phyloP scores from a whole-genome alignment of 2,888 invertebrate species.

The Camptogramma bilineatum region DNA sequence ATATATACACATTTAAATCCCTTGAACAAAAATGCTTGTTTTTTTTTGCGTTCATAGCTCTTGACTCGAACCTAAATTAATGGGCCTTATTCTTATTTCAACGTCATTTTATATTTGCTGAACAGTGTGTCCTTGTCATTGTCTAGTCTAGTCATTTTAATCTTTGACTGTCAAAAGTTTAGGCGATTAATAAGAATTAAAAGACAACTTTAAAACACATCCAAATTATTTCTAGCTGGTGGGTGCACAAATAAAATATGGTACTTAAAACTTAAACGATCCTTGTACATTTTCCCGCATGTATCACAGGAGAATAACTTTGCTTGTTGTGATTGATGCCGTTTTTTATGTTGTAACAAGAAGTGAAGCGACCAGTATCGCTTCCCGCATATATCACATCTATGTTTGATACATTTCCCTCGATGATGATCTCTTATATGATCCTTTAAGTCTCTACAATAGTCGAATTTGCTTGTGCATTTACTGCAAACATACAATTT shows the following conservation, averaged over 20 bases:
- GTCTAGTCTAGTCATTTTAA: neutral
- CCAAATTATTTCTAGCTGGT: neutral
- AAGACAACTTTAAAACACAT: constrained; percentile 3
- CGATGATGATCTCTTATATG: constrained; percentile 3
- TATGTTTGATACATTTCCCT: neutral
- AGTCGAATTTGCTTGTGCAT: neutral
- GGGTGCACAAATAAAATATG: constrained; percentile 21
- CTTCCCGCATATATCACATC: constrained; percentile 7
- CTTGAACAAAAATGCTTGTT: too few relatives aligned
- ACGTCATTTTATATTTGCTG: too few relatives aligned
- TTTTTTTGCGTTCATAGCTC: too few relatives aligned
- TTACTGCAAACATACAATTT: neutral
- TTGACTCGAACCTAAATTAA: too few relatives aligned
- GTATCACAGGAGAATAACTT: constrained; percentile 6
- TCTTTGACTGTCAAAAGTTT: neutral
- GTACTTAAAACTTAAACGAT: constrained; percentile 17
- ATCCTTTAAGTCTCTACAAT: neutral
- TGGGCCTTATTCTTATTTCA: too few relatives aligned
- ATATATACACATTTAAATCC: too few relatives aligned
- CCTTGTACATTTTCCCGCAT: constrained; percentile 1
- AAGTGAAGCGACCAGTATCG: neutral
- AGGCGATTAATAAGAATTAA: neutral
- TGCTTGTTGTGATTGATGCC: neutral
- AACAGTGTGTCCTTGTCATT: too few relatives aligned
- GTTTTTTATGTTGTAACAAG: constrained; percentile 5